A percentile compares a stretch with the other conserved stretches of the same genome.
Conservation (phyloP, 2,888 invertebrate genomes). For the Brenthis hecate region DNA sequence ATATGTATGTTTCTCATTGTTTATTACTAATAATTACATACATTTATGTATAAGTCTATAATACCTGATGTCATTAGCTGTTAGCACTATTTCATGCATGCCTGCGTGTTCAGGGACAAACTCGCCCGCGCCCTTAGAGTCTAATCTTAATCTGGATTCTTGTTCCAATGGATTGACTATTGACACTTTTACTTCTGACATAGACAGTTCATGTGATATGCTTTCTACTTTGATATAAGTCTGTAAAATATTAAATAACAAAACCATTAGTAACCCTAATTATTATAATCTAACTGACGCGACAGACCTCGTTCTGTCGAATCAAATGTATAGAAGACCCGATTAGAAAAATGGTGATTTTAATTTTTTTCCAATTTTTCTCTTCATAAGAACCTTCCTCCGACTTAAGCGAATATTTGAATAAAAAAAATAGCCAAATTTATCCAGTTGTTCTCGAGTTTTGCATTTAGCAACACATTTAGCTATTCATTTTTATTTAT, state of each 20-base stretch:
- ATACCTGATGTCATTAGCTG: conserved; percentile 80
- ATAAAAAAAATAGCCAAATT: no score
- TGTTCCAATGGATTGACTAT: conserved; percentile 90
- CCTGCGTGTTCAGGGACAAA: conserved; percentile 95
- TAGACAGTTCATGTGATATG: conserved; percentile 86
- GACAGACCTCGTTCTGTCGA: no score
- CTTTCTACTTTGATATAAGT: conserved; percentile 90
- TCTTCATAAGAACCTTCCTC: no score
- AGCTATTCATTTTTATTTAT: no score
- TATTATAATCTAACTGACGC: no score
- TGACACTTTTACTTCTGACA: conserved; percentile 88
- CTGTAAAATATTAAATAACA: conserved; percentile 66
- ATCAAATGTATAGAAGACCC: no score
- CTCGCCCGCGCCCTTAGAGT: conserved; percentile 89
- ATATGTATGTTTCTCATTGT: background rate
- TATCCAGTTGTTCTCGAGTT: no score
- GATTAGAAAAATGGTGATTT: no score
- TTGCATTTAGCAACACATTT: no score
- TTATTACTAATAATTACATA: background rate
- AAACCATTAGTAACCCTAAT: no score
- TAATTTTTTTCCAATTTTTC: no score
- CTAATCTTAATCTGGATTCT: conserved; percentile 83
- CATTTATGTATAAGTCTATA: background rate
- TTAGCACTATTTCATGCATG: conserved; percentile 91
- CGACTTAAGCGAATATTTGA: no score